Evolutionary conservation across 2,888 invertebrate genomes (phyloP), one percentile per base, ranked within the genome.

Genomic region (Eudasyphora cyanicolor): DNA sequence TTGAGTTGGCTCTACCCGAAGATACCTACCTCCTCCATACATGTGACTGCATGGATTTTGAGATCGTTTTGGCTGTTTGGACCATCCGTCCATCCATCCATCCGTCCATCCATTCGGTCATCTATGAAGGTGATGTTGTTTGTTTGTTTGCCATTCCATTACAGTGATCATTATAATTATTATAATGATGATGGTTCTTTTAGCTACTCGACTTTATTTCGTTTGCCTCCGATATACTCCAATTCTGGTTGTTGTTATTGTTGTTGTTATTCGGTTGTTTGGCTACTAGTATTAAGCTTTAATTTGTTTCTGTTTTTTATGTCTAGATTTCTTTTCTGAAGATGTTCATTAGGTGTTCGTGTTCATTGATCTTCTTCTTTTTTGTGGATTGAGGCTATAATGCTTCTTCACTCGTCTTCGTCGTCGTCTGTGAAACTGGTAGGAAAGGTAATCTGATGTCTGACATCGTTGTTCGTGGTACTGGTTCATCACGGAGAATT

Each of bases 181-280:
- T 82, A 85, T 85, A 81, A 84, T 84, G 84, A 81, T 84, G 81
- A 84, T 84, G 84, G 78, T 84, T 84, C 81, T 81, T 76, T 81
- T 73, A 84, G 84, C 84, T 84, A 84, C 84, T 84, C 81, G 84
- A 79, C 78, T 84, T 84, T 84, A 84, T 10, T 84, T 75, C 42
- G 49, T 70, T 69, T 42, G 10, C 49, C n/a, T 69, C 64, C 7
- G 8, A 32, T 35, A 19, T 64, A 64, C 32, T 32, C 64, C 64
- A 64, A 38, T 38, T 64, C 19, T 42, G 17, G 64, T 38, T 67
- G 67, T 42, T 64, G 21, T 35, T 62, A 35, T 51, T 57, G 71
- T 24, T 51, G 60, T 60, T 57, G 57, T 73, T 54, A 42, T 69
- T 21, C 27, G 54, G 67, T 76, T 80, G 83, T 78, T 81, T 79